These are phyloP conservation scores for Forficula auricularia DNA, from an alignment of 1,140 invertebrate species.

Conservation along the genomic window DNA sequence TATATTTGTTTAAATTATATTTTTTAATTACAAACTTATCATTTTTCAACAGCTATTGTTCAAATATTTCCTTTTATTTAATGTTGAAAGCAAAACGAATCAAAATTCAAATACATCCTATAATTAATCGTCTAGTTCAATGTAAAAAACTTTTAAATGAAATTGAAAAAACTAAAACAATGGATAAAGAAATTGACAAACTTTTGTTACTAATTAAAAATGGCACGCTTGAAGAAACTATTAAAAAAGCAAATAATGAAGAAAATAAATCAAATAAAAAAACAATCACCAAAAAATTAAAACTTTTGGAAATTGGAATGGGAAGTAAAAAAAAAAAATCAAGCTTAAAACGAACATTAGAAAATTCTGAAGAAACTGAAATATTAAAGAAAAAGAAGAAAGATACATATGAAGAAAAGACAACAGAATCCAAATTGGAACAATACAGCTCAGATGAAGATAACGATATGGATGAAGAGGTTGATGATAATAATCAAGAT, in stretches of 20 bases:
- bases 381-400: slow-evolving; percentile 18
- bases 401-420: slow-evolving; percentile 18
- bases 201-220: slow-evolving; percentile 28
- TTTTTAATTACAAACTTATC: too few species aligned
- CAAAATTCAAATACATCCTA: slow-evolving; percentile 59
- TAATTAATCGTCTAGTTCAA: slow-evolving; percentile 64
- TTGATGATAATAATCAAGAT: slow-evolving; percentile 15
- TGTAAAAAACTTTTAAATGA: slow-evolving; percentile 58
- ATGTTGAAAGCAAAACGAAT: slow-evolving; percentile 56
- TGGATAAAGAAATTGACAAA: slow-evolving; percentile 43
- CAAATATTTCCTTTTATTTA: slow-evolving; percentile 73
- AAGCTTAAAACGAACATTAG: slow-evolving; percentile 2
- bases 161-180: slow-evolving; percentile 40
- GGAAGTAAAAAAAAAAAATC: slow-evolving; percentile 12
- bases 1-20: too few species aligned
- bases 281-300: not conserved
- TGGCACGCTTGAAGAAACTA: slow-evolving; percentile 21
- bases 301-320: slow-evolving; percentile 9
- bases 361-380: slow-evolving; percentile 10
- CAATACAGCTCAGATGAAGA: slow-evolving; percentile 20
- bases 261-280: slow-evolving; percentile 10
- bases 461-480: slow-evolving; percentile 14
- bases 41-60: slow-evolving; percentile 71
- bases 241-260: slow-evolving; percentile 20
- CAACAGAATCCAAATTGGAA: slow-evolving; percentile 19